Evolutionary conservation across 2,888 invertebrate genomes (phyloP).

Genomic region (Griposia aprilina): DNA sequence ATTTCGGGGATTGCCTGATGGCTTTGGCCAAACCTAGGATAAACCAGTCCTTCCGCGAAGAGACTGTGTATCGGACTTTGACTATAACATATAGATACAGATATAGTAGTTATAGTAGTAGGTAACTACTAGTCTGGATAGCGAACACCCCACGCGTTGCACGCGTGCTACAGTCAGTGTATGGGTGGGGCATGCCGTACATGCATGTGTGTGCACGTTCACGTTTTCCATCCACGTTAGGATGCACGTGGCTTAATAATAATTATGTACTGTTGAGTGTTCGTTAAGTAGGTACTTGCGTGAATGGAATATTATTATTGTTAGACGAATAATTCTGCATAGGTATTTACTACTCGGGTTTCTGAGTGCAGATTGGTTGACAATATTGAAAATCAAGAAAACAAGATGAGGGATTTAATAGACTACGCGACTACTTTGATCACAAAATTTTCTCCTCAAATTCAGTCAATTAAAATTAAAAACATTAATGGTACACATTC

Average conservation of each 20-base stretch:
- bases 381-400: not conserved
- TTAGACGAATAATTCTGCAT: not conserved
- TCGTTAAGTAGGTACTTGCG: constrained; percentile 11
- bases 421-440: no score
- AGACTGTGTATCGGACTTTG: no score
- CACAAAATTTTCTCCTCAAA: no score
- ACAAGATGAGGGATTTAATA: not conserved
- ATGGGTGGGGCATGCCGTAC: not conserved
- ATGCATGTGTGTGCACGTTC: constrained; percentile 15
- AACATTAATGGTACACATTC: constrained; percentile 11
- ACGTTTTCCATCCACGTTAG: constrained; percentile 58
- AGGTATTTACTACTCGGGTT: not conserved
- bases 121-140: constrained; percentile 8
- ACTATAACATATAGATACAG: no score
- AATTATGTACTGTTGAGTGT: constrained; percentile 38
- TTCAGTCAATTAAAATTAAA: constrained; percentile 4
- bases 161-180: constrained; percentile 33
- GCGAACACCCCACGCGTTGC: constrained; percentile 21
- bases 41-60: no score
- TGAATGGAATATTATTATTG: constrained; percentile 27
- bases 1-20: no score
- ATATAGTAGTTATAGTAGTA: no score
- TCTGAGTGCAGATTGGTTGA: not conserved
- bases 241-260: constrained; percentile 54
- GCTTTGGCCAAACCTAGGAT: no score